Conservation (phyloP, 1,140 invertebrate species). For the Hormaphis cornu region DNA sequence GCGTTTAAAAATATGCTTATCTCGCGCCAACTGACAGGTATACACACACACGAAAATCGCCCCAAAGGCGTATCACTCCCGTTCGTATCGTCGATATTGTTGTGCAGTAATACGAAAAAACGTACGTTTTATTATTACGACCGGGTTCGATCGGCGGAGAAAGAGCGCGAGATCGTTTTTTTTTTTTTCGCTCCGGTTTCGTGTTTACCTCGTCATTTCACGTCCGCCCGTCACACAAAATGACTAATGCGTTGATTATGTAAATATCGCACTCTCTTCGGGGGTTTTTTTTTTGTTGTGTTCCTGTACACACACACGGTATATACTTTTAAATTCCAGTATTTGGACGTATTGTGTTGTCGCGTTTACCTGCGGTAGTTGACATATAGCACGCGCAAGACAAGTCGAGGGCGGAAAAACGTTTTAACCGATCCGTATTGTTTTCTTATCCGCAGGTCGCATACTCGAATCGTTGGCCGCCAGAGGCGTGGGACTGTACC, state of each 20-base stretch:
- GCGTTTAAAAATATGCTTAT: conserved; percentile 11
- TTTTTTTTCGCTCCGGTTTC: conserved; percentile 10
- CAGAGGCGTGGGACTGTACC: conserved; percentile 28
- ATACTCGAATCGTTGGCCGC: conserved; percentile 25
- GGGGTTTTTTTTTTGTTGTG: not conserved
- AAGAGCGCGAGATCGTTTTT: conserved; percentile 21
- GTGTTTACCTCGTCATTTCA: conserved; percentile 27
- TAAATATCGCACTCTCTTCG: not conserved
- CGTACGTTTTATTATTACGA: not conserved
- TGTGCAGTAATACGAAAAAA: too few relatives aligned
- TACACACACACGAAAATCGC: conserved; percentile 20
- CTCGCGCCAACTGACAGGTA: conserved; percentile 17
- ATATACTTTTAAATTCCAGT: too few relatives aligned
- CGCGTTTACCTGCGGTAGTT: too few relatives aligned
- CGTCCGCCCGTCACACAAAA: conserved; percentile 25
- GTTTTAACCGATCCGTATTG: too few relatives aligned
- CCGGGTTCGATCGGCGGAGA: not conserved
- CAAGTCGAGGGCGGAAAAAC: too few relatives aligned
- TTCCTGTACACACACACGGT: not conserved
- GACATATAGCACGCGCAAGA: too few relatives aligned
- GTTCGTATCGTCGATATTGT: too few relatives aligned
- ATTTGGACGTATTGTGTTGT: too few relatives aligned
- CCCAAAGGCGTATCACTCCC: conserved; percentile 11
- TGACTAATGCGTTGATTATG: conserved; percentile 25
- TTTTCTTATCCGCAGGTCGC: not conserved